Conservation (phyloP, 2,113 vertebrate species). For the Thalassoma bifasciatum region DNA sequence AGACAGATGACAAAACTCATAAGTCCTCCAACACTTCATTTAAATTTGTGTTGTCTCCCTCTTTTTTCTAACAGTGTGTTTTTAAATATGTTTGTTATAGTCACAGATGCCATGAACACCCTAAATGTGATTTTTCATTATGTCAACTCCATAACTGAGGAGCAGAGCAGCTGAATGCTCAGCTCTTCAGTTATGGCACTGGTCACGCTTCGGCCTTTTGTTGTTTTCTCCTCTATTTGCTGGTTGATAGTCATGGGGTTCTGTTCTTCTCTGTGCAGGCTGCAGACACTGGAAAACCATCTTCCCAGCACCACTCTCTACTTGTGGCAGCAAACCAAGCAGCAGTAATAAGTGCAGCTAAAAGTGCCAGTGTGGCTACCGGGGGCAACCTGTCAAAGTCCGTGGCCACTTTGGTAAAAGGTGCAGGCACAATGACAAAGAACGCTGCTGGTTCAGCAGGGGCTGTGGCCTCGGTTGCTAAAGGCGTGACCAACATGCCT, state of each 20-base stretch:
- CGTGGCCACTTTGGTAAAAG: conserved; percentile 68
- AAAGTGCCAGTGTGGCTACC: conserved; percentile 73
- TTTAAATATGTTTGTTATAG: neutral
- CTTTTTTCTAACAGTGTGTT: neutral
- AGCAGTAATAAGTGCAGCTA: conserved; percentile 81
- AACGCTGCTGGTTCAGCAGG: conserved; percentile 45
- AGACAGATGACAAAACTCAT: neutral
- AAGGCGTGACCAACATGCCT: conserved; percentile 74
- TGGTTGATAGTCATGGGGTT: conserved; percentile 18
- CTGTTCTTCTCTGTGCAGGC: conserved; percentile 51
- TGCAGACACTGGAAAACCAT: conserved; percentile 67
- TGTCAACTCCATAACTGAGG: too few relatives aligned
- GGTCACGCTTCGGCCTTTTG: too few relatives aligned
- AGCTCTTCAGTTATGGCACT: neutral
- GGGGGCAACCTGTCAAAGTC: conserved; percentile 67
- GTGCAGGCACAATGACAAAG: conserved; percentile 49
- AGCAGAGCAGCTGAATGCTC: too few relatives aligned
- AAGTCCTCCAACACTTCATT: neutral
- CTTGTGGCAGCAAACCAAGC: conserved; percentile 84
- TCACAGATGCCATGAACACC: neutral
- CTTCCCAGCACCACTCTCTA: conserved; percentile 76
- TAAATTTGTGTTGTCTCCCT: neutral
- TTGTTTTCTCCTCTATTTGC: neutral
- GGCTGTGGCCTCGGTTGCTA: conserved; percentile 67
- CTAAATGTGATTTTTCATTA: too few relatives aligned